Evolutionary conservation across 2,888 invertebrate species (phyloP).

Genomic region (Meganola albula): DNA sequence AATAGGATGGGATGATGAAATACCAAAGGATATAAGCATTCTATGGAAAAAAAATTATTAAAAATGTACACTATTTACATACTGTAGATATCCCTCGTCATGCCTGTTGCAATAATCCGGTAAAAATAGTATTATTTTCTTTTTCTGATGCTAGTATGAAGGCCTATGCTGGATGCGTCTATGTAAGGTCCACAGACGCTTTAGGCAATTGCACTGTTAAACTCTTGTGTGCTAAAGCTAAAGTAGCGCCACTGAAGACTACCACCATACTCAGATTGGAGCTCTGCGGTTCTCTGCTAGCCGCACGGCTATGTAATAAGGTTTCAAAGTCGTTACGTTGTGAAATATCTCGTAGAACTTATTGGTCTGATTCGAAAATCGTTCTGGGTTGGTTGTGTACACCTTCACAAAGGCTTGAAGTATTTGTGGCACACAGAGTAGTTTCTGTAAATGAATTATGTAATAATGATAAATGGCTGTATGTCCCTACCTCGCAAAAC

Average conservation of each 20-base stretch:
- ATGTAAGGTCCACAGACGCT: neutral
- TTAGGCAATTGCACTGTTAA: neutral
- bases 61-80: neutral
- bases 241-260: neutral
- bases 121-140: constrained; percentile 1
- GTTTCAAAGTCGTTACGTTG: constrained; percentile 4
- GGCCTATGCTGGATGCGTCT: neutral
- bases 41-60: neutral
- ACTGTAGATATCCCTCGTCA: constrained; percentile 1
- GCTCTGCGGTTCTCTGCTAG: neutral
- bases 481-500: too few relatives aligned
- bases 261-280: neutral
- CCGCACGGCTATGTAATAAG: constrained; percentile 3
- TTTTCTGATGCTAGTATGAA: neutral
- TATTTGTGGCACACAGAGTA: constrained; percentile 4
- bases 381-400: constrained; percentile 7
- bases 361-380: constrained; percentile 7
- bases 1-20: too few relatives aligned
- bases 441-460: constrained; percentile 1
- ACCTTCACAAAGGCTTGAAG: too few relatives aligned
- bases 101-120: constrained; percentile 2
- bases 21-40: neutral
- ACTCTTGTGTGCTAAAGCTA: neutral
- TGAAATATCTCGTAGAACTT: constrained; percentile 1
- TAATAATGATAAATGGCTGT: constrained; percentile 3